A percentile compares a stretch with the other conserved stretches of the same genome.
These are phyloP conservation scores for Trilocha varians DNA, from an alignment of 2,888 invertebrate genomes.

Conservation along the genomic window DNA sequence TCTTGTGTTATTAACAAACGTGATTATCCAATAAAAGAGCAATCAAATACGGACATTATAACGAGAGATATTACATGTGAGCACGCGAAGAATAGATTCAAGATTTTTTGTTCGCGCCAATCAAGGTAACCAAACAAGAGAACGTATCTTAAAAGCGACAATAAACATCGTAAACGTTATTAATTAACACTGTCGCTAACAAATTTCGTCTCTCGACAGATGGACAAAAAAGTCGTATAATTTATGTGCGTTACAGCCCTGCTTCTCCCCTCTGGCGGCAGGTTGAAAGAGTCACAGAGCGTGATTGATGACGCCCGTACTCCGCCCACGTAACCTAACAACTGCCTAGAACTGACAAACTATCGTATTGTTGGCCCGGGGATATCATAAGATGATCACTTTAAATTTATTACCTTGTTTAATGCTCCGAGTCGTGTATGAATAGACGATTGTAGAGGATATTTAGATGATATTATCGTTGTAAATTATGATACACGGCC, in stretches of 20 bases:
- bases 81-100: not conserved
- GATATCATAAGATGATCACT: conserved; percentile 51
- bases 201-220: conserved; percentile 62
- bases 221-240: conserved; percentile 58
- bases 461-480: conserved; percentile 23
- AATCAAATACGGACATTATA: not conserved
- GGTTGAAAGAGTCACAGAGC: conserved; percentile 69
- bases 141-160: conserved; percentile 13
- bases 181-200: conserved; percentile 61
- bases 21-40: not conserved
- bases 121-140: not conserved
- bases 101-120: not conserved
- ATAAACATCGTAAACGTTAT: conserved; percentile 29
- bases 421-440: conserved; percentile 24
- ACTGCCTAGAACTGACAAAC: conserved; percentile 62
- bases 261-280: conserved; percentile 42
- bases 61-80: not conserved
- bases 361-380: conserved; percentile 47
- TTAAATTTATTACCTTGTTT: conserved; percentile 43
- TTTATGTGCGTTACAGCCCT: conserved; percentile 58
- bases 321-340: conserved; percentile 55
- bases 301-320: conserved; percentile 63
- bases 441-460: conserved; percentile 23
- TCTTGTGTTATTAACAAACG: not conserved
- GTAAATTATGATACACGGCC: conserved; percentile 5